A percentile compares a stretch with the other conserved stretches of the same genome.
Evolutionary conservation across 1,140 invertebrate genomes (phyloP).

Genomic region (Drosophila melanogaster): DNA sequence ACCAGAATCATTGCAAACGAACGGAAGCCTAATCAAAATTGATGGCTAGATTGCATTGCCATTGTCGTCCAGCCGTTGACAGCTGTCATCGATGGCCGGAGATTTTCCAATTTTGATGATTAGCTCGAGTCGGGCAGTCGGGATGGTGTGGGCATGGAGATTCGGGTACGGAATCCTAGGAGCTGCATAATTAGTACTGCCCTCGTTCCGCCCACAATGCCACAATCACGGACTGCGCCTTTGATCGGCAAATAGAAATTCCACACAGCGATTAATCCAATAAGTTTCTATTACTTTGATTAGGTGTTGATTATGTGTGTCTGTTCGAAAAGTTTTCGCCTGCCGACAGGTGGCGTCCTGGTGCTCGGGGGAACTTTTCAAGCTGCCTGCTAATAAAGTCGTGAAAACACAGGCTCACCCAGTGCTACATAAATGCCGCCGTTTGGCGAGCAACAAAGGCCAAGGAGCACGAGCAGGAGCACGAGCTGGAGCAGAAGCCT

Average conservation of each 20-base stretch:
- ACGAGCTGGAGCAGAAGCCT: neutral
- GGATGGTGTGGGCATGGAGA: neutral
- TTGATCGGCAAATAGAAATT: constrained; percentile 68
- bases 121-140: constrained; percentile 32
- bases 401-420: constrained; percentile 47
- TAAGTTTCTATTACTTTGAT: constrained; percentile 82
- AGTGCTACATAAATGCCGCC: constrained; percentile 47
- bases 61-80: constrained; percentile 50
- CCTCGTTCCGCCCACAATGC: neutral
- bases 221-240: constrained; percentile 36
- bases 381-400: constrained; percentile 75
- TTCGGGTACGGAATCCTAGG: neutral
- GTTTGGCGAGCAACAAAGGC: constrained; percentile 61
- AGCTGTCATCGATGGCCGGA: constrained; percentile 65
- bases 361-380: constrained; percentile 49
- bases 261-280: constrained; percentile 74
- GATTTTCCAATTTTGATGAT: constrained; percentile 66
- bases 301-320: constrained; percentile 77
- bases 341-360: constrained; percentile 46
- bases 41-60: constrained; percentile 62
- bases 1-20: constrained; percentile 4
- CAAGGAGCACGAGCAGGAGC: constrained; percentile 16
- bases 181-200: constrained; percentile 34
- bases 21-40: constrained; percentile 70
- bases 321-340: constrained; percentile 32